A percentile compares a stretch with the other conserved stretches of the same genome.
These are phyloP conservation scores for Cydia amplana DNA, from an alignment of 1,140 invertebrate species.

Conservation along the genomic window DNA sequence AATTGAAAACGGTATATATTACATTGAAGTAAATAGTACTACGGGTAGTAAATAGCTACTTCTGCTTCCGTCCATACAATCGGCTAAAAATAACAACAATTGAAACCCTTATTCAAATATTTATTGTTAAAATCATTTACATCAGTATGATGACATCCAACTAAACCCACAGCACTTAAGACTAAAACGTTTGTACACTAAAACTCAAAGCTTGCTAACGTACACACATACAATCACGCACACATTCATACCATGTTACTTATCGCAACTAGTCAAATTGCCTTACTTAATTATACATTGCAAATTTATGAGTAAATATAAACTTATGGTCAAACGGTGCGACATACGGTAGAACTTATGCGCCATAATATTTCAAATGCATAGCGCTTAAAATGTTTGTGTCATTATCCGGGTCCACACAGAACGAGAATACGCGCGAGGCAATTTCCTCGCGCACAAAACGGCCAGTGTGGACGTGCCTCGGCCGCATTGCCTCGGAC, in stretches of 20 bases:
- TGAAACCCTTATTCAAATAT: constrained; percentile 41
- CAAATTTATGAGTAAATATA: constrained; percentile 10
- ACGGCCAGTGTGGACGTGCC: no score
- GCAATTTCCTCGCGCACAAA: no score
- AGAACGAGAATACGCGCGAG: no score
- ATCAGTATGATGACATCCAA: constrained; percentile 37
- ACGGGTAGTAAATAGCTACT: no score
- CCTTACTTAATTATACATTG: constrained; percentile 33
- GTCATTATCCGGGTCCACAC: no score
- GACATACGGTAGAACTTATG: no score
- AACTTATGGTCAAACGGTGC: background rate
- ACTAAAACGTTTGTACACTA: constrained; percentile 44
- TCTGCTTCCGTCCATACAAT: background rate
- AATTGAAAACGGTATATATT: no score
- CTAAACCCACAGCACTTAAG: constrained; percentile 40
- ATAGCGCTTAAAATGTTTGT: no score
- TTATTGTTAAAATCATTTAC: constrained; percentile 46
- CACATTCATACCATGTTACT: constrained; percentile 20
- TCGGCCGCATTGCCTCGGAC: no score
- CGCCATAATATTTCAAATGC: background rate
- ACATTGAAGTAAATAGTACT: no score
- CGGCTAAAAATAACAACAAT: constrained; percentile 34
- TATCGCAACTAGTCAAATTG: constrained; percentile 16
- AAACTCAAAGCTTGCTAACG: background rate
- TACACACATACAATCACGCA: constrained; percentile 13